Evolutionary conservation across 2,888 invertebrate species (phyloP).

Genomic region (Spilosoma lubricipeda): DNA sequence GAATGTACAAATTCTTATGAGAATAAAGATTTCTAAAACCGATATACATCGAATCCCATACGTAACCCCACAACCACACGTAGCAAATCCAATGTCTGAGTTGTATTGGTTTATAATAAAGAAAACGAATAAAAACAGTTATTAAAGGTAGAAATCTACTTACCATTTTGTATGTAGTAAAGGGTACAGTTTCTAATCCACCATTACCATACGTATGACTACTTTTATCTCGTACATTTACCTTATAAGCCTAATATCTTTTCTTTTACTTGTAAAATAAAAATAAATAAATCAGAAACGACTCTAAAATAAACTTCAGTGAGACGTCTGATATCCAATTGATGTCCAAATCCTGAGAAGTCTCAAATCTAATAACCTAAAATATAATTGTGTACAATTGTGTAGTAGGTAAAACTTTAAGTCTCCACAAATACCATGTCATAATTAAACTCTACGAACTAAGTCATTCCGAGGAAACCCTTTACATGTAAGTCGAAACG

Average conservation of each 20-base stretch:
- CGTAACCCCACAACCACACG: background rate
- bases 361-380: background rate
- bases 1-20: too few relatives aligned
- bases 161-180: background rate
- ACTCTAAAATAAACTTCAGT: too few relatives aligned
- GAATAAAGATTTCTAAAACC: too few relatives aligned
- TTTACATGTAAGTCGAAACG: slow-evolving; percentile 16
- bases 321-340: too few relatives aligned
- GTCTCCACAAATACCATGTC: background rate
- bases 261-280: background rate
- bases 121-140: background rate
- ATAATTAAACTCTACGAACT: slow-evolving; percentile 16
- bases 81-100: background rate
- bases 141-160: background rate
- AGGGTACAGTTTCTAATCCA: background rate
- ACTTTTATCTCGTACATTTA: background rate
- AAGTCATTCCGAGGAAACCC: slow-evolving; percentile 8
- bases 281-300: too few relatives aligned
- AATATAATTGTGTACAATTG: background rate
- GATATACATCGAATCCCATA: background rate
- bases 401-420: background rate
- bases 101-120: background rate
- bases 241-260: background rate
- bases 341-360: too few relatives aligned
- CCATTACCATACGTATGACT: background rate